Conservation (phyloP, 2,113 vertebrate genomes). For the Myrmophylax atrothorax region DNA sequence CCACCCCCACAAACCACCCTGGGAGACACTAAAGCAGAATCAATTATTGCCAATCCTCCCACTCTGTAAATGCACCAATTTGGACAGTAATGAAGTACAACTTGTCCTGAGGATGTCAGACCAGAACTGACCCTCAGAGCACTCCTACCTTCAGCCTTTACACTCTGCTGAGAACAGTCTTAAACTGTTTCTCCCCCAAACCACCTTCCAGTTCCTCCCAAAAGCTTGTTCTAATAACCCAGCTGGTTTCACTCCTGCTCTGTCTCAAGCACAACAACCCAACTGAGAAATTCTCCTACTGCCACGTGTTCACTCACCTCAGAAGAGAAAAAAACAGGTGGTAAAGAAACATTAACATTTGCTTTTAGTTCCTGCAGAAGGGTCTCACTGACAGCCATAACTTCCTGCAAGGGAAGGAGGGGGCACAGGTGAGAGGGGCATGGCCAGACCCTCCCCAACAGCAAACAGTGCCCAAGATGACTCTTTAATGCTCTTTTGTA, state of each 20-base stretch:
- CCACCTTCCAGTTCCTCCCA: not conserved
- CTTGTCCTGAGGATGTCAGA: not conserved
- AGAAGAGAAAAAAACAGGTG: not conserved
- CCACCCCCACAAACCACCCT: not conserved
- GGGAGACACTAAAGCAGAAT: not conserved
- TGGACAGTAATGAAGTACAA: not conserved
- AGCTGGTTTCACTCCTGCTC: not conserved
- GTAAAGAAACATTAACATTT: not conserved
- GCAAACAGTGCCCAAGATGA: not conserved
- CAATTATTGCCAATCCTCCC: not conserved
- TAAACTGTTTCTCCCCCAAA: accelerated
- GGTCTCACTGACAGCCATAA: not conserved
- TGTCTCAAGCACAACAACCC: not conserved
- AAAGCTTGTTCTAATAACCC: not conserved
- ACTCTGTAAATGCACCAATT: not conserved
- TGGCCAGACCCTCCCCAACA: not conserved
- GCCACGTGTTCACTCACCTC: not conserved
- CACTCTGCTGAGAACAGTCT: not conserved
- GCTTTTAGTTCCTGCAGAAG: slow-evolving; percentile 38
- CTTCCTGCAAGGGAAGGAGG: not conserved
- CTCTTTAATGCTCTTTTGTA: not conserved
- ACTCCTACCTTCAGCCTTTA: not conserved
- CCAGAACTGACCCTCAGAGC: not conserved
- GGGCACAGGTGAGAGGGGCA: not conserved
- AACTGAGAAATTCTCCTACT: not conserved